phyloP scores from a whole-genome alignment of 2,113 vertebrate genomes.

The Bostrychus sinensis region DNA sequence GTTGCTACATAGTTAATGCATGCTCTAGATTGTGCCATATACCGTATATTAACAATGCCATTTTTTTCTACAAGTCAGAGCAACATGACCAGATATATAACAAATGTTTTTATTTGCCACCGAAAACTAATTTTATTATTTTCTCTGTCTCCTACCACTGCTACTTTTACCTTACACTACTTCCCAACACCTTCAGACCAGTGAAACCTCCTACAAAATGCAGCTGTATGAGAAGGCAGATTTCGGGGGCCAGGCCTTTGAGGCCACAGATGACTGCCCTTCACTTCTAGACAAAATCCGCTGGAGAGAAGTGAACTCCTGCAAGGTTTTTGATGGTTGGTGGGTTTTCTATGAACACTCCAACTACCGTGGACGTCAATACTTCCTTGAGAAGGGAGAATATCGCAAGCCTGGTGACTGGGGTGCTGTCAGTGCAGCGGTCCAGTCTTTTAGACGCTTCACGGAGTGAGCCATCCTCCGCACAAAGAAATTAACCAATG shows the following conservation, averaged over 20 bases:
- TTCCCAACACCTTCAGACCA: slow-evolving; percentile 71
- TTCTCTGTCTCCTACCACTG: slow-evolving; percentile 20
- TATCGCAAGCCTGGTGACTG: slow-evolving; percentile 90
- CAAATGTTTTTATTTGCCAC: not conserved
- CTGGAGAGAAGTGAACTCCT: slow-evolving; percentile 88
- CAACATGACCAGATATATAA: not conserved
- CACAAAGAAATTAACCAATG: not conserved
- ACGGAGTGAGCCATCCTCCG: slow-evolving; percentile 38
- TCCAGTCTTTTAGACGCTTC: slow-evolving; percentile 89
- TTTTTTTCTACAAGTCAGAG: not conserved
- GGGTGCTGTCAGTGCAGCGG: slow-evolving; percentile 82
- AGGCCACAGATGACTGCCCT: slow-evolving; percentile 89
- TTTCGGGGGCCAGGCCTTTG: slow-evolving; percentile 88
- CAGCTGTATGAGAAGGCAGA: slow-evolving; percentile 92
- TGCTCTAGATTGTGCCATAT: not conserved
- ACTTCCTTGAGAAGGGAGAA: slow-evolving; percentile 91
- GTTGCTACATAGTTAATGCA: not conserved
- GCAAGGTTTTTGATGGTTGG: slow-evolving; percentile 87
- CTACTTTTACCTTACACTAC: slow-evolving; percentile 5
- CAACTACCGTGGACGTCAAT: slow-evolving; percentile 91
- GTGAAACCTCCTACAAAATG: slow-evolving; percentile 85
- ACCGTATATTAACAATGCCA: not conserved
- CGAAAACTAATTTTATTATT: slow-evolving; percentile 31
- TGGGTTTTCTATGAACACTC: slow-evolving; percentile 95
- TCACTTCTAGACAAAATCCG: slow-evolving; percentile 87